Evolutionary conservation across 2,797 vertebrate genomes (phyloP).

Genomic region (Limosa lapponica): DNA sequence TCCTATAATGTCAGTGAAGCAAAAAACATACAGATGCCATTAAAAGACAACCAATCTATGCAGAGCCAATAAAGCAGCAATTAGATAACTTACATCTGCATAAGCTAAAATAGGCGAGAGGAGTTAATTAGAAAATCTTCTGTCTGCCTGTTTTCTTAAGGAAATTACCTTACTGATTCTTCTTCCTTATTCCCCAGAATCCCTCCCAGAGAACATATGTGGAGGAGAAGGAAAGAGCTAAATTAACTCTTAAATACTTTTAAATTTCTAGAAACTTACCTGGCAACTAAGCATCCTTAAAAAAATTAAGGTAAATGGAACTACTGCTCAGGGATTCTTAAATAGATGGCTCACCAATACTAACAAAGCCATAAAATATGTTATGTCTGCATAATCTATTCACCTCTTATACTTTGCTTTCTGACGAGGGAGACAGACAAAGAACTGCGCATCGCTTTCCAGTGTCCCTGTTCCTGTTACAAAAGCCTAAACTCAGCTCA

Average conservation of each 20-base stretch:
- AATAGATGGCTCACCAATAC: not conserved
- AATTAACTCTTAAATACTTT: not conserved
- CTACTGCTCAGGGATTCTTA: not conserved
- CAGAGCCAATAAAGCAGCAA: slow-evolving; percentile 50
- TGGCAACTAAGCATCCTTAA: not conserved
- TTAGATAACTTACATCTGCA: slow-evolving; percentile 55
- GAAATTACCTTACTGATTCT: slow-evolving; percentile 30
- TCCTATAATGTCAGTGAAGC: slow-evolving; percentile 61
- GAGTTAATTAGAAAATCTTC: slow-evolving; percentile 54
- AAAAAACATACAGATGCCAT: slow-evolving; percentile 59
- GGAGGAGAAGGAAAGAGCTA: not conserved
- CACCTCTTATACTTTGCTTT: not conserved
- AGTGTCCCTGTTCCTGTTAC: not conserved
- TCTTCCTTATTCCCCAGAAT: not conserved
- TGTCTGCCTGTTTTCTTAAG: slow-evolving; percentile 34
- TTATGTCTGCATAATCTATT: not conserved
- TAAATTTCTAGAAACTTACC: not conserved
- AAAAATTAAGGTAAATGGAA: not conserved
- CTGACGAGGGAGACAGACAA: not conserved
- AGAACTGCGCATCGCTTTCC: not conserved
- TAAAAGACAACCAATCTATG: slow-evolving; percentile 53
- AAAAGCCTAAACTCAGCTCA: not conserved
- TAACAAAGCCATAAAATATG: not conserved
- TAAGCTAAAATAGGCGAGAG: slow-evolving; percentile 15
- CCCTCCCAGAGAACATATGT: not conserved